Base-by-base conservation (phyloP, 2,797 vertebrate species). In the Spinibarbus caldwelli region DNA sequence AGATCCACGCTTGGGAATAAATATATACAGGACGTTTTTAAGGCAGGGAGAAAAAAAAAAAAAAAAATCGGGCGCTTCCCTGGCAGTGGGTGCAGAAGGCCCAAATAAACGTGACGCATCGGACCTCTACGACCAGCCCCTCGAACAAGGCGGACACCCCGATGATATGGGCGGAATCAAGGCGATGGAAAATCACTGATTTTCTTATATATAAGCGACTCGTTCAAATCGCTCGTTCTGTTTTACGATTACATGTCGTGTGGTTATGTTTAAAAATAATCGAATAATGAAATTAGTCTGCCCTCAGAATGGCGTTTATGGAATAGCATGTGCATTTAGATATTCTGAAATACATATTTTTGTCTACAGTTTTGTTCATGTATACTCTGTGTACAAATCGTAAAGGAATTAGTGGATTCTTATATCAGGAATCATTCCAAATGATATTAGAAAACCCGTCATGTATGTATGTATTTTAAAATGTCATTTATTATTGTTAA, bases 41-140 rank as follows among this genome's bases (percentile, higher is more conserved):
- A 70, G 54, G 68, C 31, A 29, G 38, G 78, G 62, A 19, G 29
- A 2, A 17, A 57, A 47, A n/a, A n/a, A n/a, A n/a, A n/a, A n/a
- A n/a, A n/a, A 81, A 57, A 70, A 68, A 15, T 52, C 43, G 72
- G 80, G 62, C 59, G 73, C 71, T 77, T 47, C 49, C 41, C 86
- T 41, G 78, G 68, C 83, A 67, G 75, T 62, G 81, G 85, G 85
- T 82, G 45, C 83, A 86, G 81, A 84, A 88, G 89, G 89, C 89
- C 89, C 89, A 82, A 87, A 87, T 81, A 84, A 90, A 85, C 77
- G 87, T 90, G 89, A 90, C 89, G 89, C 89, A 90, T 85, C 78
- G 87, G 84, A 86, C 84, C 87, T 89, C 82, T 36, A 26, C 86
- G 87, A 59, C 84, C 89, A 89, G 83, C 86, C 85, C 83, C 87